These are phyloP conservation scores for Spilogale gracilis DNA, from an alignment of 2,113 vertebrate genomes.

Conservation along the genomic window DNA sequence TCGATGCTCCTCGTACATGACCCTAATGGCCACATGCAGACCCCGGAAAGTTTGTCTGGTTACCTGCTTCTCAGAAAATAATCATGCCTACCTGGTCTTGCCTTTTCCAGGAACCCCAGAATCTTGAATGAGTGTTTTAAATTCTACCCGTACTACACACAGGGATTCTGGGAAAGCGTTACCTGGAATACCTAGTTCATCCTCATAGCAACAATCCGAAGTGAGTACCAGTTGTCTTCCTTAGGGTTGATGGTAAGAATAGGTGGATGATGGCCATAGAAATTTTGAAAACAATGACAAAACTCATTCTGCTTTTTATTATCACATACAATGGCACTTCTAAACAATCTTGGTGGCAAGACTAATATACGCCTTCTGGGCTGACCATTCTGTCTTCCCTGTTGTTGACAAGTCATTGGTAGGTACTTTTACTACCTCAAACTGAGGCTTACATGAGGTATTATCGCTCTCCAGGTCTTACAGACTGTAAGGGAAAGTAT, in stretches of 20 bases:
- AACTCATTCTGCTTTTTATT: not conserved
- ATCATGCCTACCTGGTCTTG: not conserved
- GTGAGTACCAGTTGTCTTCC: not conserved
- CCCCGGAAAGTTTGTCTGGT: not conserved
- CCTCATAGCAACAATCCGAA: not conserved
- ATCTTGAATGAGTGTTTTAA: not conserved
- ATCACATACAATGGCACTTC: not conserved
- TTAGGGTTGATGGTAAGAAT: not conserved
- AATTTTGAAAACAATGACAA: not conserved
- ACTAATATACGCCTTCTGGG: not conserved
- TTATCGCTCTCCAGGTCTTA: not conserved
- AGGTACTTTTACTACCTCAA: not conserved
- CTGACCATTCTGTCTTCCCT: not conserved
- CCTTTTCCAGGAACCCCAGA: not conserved
- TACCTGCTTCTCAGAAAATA: not conserved
- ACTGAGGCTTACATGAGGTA: not conserved
- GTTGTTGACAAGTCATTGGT: not conserved
- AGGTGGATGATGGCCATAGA: no score
- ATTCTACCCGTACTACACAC: not conserved
- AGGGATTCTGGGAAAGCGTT: not conserved
- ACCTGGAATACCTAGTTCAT: not conserved
- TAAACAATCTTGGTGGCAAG: not conserved
- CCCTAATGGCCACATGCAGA: not conserved
- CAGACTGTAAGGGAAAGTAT: not conserved
- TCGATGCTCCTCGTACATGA: rapidly evolving